Evolutionary conservation across 2,888 invertebrate species (phyloP), one percentile per base, ranked within the genome.

Genomic region (Drosophila ustulata): DNA sequence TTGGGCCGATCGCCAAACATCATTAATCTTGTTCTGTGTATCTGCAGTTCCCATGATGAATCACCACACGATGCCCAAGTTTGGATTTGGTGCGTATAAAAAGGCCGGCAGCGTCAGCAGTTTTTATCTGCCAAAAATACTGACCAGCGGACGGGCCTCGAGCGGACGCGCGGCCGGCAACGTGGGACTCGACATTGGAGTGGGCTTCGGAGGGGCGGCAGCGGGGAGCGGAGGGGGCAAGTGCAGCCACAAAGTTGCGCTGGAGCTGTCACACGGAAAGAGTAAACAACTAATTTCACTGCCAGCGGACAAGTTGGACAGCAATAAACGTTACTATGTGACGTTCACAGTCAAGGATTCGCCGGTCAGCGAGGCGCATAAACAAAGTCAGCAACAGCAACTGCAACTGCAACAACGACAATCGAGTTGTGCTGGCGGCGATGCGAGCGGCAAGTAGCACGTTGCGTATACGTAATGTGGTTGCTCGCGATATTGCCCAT

Each of bases 321-420:
- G 96, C 90, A 97, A 96, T 91, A 98, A 97, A 92, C 94, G 97
- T 90, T 98, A 98, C 93, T 97, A 97, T 92, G 97, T 98, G 67
- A 98, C 97, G 53, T 97, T 98, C 91, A 97, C 97, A 32, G 97
- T 98, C 3, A 96, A 96, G 92, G 96, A 96, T 55, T 84, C 92
- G 13, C 81, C 84, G 34, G 61, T 46, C 50, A 64, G 65, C 43
- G 77, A 75, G 67, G 53, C 79, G 49, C 72, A 74, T 55, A 78
- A 75, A 39, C 73, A 67, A 49, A 63, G 25, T 34, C 80, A 71
- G 3, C 78, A 71, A 3, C 78, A 70, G 7, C 78, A 66, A 18
- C 11, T 37, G 34, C 75, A 71, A 4, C 71, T 75, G 23, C 70
- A 77, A 34, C 70, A 77, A 34, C 71, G 70, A 55, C 70, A 78